phyloP scores from a whole-genome alignment of 1,140 invertebrate species.

The Heliothis virescens region DNA sequence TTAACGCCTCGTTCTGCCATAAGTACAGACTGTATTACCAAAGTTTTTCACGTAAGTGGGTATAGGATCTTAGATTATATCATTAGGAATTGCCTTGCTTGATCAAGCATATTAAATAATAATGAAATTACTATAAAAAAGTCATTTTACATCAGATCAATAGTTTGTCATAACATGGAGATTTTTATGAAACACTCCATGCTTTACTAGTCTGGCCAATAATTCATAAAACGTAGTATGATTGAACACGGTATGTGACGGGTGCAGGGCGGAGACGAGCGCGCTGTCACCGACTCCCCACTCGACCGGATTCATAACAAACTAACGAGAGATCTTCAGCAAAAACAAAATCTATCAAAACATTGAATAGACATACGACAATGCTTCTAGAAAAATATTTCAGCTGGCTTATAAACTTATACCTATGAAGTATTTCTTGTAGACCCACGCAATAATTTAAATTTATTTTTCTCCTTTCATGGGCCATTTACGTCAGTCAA shows the following conservation, averaged over 20 bases:
- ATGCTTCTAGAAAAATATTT: not conserved
- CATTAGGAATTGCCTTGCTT: too few species aligned
- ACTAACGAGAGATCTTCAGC: constrained; percentile 31
- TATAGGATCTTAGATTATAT: not conserved
- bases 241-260: constrained; percentile 56
- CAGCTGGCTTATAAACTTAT: not conserved
- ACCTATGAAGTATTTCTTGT: too few species aligned
- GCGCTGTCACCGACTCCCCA: constrained; percentile 53
- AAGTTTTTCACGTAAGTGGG: constrained; percentile 16
- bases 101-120: not conserved
- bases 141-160: not conserved
- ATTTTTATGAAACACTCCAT: constrained; percentile 25
- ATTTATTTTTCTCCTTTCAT: not conserved
- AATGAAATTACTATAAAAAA: not conserved
- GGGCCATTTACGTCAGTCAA: not conserved
- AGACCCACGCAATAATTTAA: not conserved
- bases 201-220: constrained; percentile 48
- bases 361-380: not conserved
- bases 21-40: not conserved
- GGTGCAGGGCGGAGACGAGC: constrained; percentile 60
- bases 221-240: constrained; percentile 52
- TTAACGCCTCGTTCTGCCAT: too few species aligned
- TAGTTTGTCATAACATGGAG: not conserved
- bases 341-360: constrained; percentile 44
- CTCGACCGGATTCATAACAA: constrained; percentile 53